These are phyloP conservation scores for Macroramphosus scolopax DNA, from an alignment of 2,797 vertebrate species.

Conservation along the genomic window DNA sequence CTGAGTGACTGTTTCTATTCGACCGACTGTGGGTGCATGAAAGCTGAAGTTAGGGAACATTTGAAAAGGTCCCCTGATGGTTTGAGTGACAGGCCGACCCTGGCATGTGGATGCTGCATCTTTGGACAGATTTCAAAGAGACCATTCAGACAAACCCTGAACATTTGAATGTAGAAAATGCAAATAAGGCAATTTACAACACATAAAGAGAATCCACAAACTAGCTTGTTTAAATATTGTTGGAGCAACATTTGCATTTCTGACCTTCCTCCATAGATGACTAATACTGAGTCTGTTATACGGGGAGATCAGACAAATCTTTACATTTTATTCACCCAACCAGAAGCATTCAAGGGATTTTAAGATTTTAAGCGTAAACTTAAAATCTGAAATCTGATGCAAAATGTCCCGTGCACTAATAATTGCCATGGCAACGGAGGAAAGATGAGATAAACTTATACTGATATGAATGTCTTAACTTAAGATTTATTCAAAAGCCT, in stretches of 20 bases:
- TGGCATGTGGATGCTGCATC: too few relatives aligned
- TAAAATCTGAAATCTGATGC: too few relatives aligned
- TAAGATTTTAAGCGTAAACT: too few relatives aligned
- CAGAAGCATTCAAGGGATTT: neutral
- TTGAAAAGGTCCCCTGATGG: constrained; percentile 29
- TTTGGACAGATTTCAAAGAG: constrained; percentile 23
- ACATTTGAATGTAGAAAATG: constrained; percentile 25
- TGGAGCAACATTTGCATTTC: too few relatives aligned
- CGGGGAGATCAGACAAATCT: neutral
- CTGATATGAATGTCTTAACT: too few relatives aligned
- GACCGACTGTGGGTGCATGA: constrained; percentile 44
- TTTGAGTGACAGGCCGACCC: too few relatives aligned
- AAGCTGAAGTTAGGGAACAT: constrained; percentile 43
- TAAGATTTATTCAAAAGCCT: too few relatives aligned
- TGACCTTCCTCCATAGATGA: neutral
- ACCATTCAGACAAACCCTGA: constrained; percentile 29
- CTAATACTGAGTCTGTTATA: neutral
- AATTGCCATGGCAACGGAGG: too few relatives aligned
- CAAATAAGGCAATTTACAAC: constrained; percentile 25
- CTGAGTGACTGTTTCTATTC: constrained; percentile 53
- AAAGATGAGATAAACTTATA: too few relatives aligned
- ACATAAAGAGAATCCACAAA: too few relatives aligned
- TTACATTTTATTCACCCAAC: neutral
- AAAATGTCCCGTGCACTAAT: too few relatives aligned
- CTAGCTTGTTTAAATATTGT: too few relatives aligned